phyloP scores from a whole-genome alignment of 1,140 invertebrate species.

The Bombus haemorrhoidalis region DNA sequence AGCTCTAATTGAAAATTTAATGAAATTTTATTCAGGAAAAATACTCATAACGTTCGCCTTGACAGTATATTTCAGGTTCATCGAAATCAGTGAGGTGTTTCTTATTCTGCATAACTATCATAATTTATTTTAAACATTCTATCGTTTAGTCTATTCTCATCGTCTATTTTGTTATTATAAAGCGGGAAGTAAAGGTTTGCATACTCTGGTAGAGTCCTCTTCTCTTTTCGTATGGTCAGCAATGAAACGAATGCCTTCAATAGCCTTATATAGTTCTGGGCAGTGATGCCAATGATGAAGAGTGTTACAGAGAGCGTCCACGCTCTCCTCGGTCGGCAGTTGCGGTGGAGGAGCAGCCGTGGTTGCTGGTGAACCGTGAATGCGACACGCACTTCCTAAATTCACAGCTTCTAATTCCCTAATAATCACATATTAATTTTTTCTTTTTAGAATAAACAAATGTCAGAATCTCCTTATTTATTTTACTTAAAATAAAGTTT shows the following conservation, averaged over 20 bases:
- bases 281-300: conserved; percentile 90
- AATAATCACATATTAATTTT: conserved; percentile 31
- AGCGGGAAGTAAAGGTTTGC: neutral
- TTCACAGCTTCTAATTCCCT: conserved; percentile 85
- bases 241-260: conserved; percentile 95
- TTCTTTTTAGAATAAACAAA: neutral
- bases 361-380: conserved; percentile 85
- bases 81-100: no score
- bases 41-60: no score
- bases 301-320: conserved; percentile 82
- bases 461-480: neutral
- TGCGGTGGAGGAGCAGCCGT: conserved; percentile 76
- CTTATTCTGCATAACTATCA: no score
- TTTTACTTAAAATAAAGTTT: neutral
- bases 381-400: conserved; percentile 84
- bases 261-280: conserved; percentile 95
- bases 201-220: conserved; percentile 94
- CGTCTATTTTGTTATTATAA: neutral
- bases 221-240: conserved; percentile 96
- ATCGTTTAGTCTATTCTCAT: neutral
- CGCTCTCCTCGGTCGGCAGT: conserved; percentile 78
- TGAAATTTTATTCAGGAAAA: no score
- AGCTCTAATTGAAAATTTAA: no score
- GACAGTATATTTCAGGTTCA: no score
- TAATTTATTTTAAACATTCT: neutral